A percentile compares a stretch with the other conserved stretches of the same genome.
Conservation (phyloP, 2,888 invertebrate genomes). For the Troglohyphantes excavatus region DNA sequence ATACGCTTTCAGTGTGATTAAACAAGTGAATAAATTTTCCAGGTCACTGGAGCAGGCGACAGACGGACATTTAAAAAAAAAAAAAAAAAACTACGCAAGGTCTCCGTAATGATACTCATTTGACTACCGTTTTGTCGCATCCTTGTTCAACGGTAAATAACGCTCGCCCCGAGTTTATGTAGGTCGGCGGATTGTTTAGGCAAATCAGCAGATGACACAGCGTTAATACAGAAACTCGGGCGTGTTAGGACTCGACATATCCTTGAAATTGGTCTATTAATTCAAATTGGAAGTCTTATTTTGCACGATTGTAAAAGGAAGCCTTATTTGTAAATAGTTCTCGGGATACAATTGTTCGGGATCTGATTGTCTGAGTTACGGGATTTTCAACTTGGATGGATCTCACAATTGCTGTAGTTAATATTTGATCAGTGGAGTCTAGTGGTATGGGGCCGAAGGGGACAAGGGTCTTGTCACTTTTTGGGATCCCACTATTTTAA, state of each 20-base stretch:
- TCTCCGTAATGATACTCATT: conserved; percentile 28
- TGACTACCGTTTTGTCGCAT: conserved; percentile 25
- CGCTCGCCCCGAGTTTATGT: background rate
- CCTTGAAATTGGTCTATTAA: no score
- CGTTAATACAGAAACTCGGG: background rate
- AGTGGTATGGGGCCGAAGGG: no score
- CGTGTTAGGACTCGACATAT: no score
- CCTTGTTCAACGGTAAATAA: conserved; percentile 11
- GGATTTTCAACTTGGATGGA: no score
- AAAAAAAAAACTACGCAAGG: background rate
- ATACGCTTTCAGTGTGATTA: background rate
- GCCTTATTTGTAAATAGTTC: no score
- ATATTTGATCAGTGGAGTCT: no score
- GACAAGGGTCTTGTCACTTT: no score
- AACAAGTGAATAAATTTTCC: conserved; percentile 27
- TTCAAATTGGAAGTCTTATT: background rate
- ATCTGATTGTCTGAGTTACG: no score
- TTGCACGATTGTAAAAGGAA: background rate
- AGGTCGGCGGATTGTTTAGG: conserved; percentile 24
- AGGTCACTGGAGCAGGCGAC: conserved; percentile 60
- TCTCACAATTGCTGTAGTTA: no score
- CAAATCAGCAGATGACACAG: conserved; percentile 19
- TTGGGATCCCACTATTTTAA: no score
- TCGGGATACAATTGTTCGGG: no score
- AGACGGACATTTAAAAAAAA: no score